Base-by-base conservation (phyloP, 30 jellyfish, hydroid and myxozoan genomes). In the Hydractinia echinata region DNA sequence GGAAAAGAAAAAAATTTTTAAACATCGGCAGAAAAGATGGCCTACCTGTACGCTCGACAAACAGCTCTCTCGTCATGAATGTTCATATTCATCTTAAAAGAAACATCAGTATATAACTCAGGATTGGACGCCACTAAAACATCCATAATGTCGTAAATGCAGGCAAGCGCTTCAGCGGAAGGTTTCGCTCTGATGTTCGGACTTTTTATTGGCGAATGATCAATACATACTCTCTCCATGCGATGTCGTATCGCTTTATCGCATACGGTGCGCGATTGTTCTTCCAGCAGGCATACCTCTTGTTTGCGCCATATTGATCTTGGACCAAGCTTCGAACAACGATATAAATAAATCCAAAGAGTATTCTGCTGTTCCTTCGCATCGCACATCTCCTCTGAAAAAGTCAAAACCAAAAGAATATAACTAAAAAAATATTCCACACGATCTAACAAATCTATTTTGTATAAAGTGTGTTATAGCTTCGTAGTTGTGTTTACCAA, bases 221-320 rank as follows among this genome's bases (percentile, higher is more conserved):
- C 81, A 58, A 71, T 71, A 20, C 11, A 71, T 2, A 50, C 81
- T 71, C 60, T 11, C 60, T 30, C 60, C 81, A 71, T 71, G 7
- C 67, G 81, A 71, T 71, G 81, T 7, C 81, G 81, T 5, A 71
- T 71, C 81, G 81, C 81, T 71, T 71, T 71, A 71, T 71, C 81
- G 67, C 81, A 71, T 0, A 71, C 60, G 5, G 81, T 5, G 4
- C 81, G 55, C 4, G 81, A 19, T 71, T 20, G 68, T 71, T 71
- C 81, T 19, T 71, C 81, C 8, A 71, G 61, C 10, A 9, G 18
- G 61, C 81, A 71, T 8, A 19, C 60, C 44, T 30, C 10, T 71
- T 71, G 81, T 71, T 71, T 71, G 81, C n/a, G 55, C 81, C 81
- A 71, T 9, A 71, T 20, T 8, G 81, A 71, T 20, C 81, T 30